Conservation (phyloP, 2,888 invertebrate genomes). For the Phaedon cochleariae region DNA sequence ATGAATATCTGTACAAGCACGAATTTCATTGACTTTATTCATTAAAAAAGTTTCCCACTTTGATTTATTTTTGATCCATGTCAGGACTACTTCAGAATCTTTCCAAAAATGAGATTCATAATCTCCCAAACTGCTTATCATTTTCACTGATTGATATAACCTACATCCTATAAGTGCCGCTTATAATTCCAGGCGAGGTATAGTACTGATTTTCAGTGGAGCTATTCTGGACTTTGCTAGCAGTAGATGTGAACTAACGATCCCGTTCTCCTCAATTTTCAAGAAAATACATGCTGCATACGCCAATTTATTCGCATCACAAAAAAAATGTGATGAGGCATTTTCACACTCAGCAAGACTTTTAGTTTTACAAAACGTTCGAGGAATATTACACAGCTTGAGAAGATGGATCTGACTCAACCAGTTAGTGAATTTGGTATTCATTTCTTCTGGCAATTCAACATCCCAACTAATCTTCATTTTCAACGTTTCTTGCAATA, state of each 20-base stretch:
- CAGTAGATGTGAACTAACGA: background rate
- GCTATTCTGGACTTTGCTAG: background rate
- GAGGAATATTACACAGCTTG: background rate
- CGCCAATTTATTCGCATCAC: slow-evolving; percentile 23
- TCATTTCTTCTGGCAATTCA: background rate
- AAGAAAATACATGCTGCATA: background rate
- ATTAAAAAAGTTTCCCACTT: background rate
- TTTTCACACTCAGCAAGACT: background rate
- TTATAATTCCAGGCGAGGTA: background rate
- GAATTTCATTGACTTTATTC: background rate
- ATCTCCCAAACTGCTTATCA: background rate
- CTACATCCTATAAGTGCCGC: background rate
- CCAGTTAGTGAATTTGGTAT: background rate
- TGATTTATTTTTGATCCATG: background rate
- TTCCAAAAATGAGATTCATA: background rate
- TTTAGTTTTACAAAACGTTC: background rate
- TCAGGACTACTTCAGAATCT: background rate
- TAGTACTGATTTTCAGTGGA: background rate
- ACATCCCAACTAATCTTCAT: background rate
- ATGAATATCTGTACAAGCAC: background rate
- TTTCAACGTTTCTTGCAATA: slow-evolving; percentile 23
- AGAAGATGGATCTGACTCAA: background rate
- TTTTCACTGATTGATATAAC: background rate
- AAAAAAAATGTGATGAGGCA: slow-evolving; percentile 6
- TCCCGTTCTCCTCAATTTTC: background rate